Evolutionary conservation across 2,113 vertebrate genomes (phyloP), one percentile per base, ranked within the genome.

Genomic region (Phalacrocorax pelagicus): DNA sequence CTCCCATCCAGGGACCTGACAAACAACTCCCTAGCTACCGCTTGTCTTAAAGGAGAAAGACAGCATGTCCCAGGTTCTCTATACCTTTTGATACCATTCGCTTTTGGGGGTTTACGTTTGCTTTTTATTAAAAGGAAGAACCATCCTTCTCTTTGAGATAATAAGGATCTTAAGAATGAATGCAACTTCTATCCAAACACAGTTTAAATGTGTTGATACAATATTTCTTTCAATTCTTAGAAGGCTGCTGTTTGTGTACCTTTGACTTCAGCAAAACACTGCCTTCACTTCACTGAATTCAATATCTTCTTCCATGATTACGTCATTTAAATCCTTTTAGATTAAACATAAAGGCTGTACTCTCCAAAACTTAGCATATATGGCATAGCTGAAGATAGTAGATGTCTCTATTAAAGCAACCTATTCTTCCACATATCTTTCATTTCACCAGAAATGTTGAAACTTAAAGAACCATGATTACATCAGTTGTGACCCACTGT

Each of bases 401-500:
- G 26, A 74, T 79, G 34, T 66, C 49, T 89, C 52, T 54, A 5
- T 69, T 80, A 73, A 92, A 93, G 71, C 47, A 88, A 83, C 20
- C 72, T 88, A 49, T 72, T 75, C n/a, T 79, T 92, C 52, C 85
- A 71, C 51, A 22, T 59, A 72, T 27, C 40, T 90, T 94, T 69
- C 4, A 2, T 86, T 90, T 86, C 57, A 65, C 19, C 86, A 85
- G 55, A 71, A 94, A 86, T 17, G 18, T 78, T 82, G 55, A 87
- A 90, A 92, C 47, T 29, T 61, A 63, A 85, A 52, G n/a, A 36
- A 69, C 22, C 34, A 21, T 3, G 54, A 87, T 75, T 63, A 71
- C 82, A 93, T 92, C 94, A 81, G 72, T 75, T 92, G 57, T 86
- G 90, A 84, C 69, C 95, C 75, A 78, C 40, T 81, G 84, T 81